phyloP scores from a whole-genome alignment of 2,888 invertebrate genomes.

The Diarsia mendica region DNA sequence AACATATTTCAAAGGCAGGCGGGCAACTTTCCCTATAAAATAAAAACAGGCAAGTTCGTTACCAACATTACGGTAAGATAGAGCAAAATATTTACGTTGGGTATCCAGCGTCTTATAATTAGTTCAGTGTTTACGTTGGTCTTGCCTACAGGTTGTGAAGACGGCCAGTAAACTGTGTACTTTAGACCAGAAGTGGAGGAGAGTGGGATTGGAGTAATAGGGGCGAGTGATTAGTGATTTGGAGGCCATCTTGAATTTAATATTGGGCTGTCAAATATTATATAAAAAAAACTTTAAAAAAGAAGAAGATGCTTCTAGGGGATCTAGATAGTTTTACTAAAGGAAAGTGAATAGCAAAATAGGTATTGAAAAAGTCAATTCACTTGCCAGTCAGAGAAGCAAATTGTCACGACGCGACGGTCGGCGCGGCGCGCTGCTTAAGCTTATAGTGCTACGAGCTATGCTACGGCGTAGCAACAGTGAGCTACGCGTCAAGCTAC shows the following conservation, averaged over 20 bases:
- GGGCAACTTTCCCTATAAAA: conserved; percentile 62
- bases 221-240: not conserved
- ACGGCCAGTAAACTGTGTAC: conserved; percentile 65
- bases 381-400: not conserved
- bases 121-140: conserved; percentile 77
- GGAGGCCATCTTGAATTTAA: not conserved
- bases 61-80: conserved; percentile 51
- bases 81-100: conserved; percentile 73
- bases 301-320: not conserved
- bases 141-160: conserved; percentile 59
- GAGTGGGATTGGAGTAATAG: not conserved
- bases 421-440: too few relatives aligned
- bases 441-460: not conserved
- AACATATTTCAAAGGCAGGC: conserved; percentile 55
- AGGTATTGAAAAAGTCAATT: not conserved
- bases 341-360: not conserved
- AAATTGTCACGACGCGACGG: not conserved
- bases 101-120: conserved; percentile 78
- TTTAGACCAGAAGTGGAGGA: conserved; percentile 43
- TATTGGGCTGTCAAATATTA: not conserved
- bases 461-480: not conserved
- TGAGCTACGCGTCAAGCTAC: not conserved
- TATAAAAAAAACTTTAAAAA: not conserved
- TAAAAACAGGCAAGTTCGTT: conserved; percentile 57
- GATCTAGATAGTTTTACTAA: too few relatives aligned